Conservation (phyloP, 2,888 invertebrate species). For the Resseliella maxima region DNA sequence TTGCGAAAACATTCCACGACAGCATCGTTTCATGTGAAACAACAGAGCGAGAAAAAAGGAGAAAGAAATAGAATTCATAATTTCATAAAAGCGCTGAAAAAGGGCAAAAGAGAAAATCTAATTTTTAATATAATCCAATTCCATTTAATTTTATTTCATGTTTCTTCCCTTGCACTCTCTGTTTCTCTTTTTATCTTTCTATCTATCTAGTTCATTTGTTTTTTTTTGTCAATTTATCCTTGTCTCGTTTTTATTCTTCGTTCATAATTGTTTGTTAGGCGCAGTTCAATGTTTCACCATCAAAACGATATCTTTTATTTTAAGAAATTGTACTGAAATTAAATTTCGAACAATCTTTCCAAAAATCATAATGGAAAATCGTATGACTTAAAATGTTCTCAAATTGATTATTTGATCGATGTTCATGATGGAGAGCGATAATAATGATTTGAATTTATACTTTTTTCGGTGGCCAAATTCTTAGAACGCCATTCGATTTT, state of each 20-base stretch:
- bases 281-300: not conserved
- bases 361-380: not conserved
- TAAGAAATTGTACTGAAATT: not conserved
- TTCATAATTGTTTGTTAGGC: not conserved
- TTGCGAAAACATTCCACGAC: not conserved
- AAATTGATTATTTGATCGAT: constrained; percentile 47
- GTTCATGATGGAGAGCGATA: constrained; percentile 22
- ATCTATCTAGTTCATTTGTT: constrained; percentile 6
- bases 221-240: not conserved
- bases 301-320: not conserved
- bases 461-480: not conserved
- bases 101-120: constrained; percentile 48
- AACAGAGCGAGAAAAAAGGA: not conserved
- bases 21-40: not conserved
- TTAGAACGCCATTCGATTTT: not conserved
- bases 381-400: not conserved
- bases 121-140: constrained; percentile 51
- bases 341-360: not conserved
- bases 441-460: not conserved
- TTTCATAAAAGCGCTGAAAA: constrained; percentile 46
- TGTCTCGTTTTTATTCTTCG: not conserved
- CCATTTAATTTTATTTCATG: constrained; percentile 27
- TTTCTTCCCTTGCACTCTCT: not conserved
- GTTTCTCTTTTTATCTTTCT: not conserved
- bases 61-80: not conserved